Evolutionary conservation across 2,888 invertebrate species (phyloP).

Genomic region (Mantis religiosa): DNA sequence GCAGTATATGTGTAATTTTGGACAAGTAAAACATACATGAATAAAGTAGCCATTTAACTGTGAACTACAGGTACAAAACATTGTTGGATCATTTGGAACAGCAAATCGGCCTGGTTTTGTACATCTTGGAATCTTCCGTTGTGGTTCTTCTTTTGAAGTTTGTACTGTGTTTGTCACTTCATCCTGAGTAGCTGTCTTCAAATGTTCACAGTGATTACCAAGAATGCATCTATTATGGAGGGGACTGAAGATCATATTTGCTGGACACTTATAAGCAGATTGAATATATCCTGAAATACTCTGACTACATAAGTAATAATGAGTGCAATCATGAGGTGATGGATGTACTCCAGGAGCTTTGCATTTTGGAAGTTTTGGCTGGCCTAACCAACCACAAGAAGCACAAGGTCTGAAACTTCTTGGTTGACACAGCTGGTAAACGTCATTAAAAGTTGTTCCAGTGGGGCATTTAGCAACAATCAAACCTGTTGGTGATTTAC

Average conservation of each 20-base stretch:
- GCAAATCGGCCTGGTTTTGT: neutral
- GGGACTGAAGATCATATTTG: neutral
- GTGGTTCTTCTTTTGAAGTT: neutral
- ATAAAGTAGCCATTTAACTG: neutral
- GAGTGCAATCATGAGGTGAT: neutral
- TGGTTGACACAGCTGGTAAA: neutral
- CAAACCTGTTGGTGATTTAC: neutral
- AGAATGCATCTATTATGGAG: neutral
- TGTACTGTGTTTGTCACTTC: neutral
- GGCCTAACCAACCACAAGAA: neutral
- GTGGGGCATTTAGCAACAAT: neutral
- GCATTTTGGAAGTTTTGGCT: neutral
- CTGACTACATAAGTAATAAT: neutral
- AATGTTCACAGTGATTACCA: neutral
- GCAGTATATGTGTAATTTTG: neutral
- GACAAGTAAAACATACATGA: neutral
- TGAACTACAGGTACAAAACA: neutral
- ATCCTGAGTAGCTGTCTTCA: neutral
- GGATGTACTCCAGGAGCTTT: neutral
- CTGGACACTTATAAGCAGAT: neutral
- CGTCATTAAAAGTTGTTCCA: neutral
- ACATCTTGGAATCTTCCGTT: neutral
- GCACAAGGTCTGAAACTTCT: neutral
- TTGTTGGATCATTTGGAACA: neutral
- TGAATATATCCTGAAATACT: neutral